These are phyloP conservation scores for Babylonia areolata DNA, from an alignment of 1,140 invertebrate genomes.

Conservation along the genomic window DNA sequence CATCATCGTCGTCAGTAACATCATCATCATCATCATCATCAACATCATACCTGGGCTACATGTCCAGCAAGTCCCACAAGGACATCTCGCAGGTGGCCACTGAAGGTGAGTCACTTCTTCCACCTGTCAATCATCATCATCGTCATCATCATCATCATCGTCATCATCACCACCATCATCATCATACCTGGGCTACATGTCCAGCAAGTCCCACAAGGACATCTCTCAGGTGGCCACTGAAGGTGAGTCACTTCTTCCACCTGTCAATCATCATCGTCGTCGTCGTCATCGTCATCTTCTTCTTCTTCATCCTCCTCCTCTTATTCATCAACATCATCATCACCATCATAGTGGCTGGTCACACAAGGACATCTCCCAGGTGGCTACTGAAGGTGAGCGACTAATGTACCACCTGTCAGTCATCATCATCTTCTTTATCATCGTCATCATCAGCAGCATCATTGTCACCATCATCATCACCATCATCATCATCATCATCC, in stretches of 20 bases:
- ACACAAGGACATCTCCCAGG: constrained; percentile 87
- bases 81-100: constrained; percentile 91
- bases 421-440: neutral
- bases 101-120: constrained; percentile 80
- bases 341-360: constrained; percentile 91
- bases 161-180: constrained; percentile 93
- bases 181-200: constrained; percentile 95
- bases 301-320: neutral
- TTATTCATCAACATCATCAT: constrained; percentile 79
- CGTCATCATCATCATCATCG: constrained; percentile 76
- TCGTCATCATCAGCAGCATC: neutral
- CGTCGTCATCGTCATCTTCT: neutral
- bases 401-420: neutral
- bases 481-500: constrained; percentile 86
- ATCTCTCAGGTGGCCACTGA: constrained; percentile 92
- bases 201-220: constrained; percentile 86
- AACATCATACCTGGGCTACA: constrained; percentile 96
- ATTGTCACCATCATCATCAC: neutral
- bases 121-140: neutral
- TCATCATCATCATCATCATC: constrained; percentile 96
- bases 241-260: constrained; percentile 76
- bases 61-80: constrained; percentile 87
- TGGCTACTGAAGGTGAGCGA: constrained; percentile 87
- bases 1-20: too few relatives aligned
- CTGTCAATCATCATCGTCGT: neutral